Base-by-base conservation (phyloP, 2,888 invertebrate genomes). In the Rotaria sp. region DNA sequence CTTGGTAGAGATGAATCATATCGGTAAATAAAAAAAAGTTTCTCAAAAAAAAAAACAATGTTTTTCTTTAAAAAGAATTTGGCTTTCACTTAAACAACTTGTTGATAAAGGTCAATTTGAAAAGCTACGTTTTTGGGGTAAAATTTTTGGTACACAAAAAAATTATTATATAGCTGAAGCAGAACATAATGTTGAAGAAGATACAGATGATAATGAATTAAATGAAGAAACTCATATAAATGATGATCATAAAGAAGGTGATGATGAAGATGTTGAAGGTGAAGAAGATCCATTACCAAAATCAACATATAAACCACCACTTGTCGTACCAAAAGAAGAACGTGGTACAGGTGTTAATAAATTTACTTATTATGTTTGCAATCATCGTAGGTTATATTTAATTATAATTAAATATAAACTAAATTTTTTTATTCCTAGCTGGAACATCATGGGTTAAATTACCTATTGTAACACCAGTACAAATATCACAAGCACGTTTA, bases 121-220 rank as follows among this genome's bases (percentile, higher is more conserved):
- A 88, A 90, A 90, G 87, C 90, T 90, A 52, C 94, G 88, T 88
- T 96, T 96, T 91, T 96, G 96, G 94, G 96, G 96, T 0, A 95
- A 95, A 91, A 94, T 96, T 75, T 94, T 94, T 89, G 96, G 96
- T 0, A 93, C 93, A 0, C 93, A 94, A 86, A 94, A 94, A 86
- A 94, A 95, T 89, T 96, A 96, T 90, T 94, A 94, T 88, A 92
- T 96, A 0, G 93, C 95, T 0, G 96, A 96, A 91, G 94, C 3
- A 26, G 80, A 80, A 8, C 93, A 93, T n/a, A 94, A 94, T 48
- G 95, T 95, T 89, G 93, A 93, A 48, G 85, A 59, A 48, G 93
- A 93, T 0, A 93, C 93, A 90, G 93, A 92, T 1, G 92, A 92
- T 87, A 92, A 88, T 3, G 90, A 90, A 87, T 90, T 90, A 75